A percentile compares a stretch with the other conserved stretches of the same genome.
Conservation (phyloP, 2,797 vertebrate genomes). For the Hydrocynus forskahlii region DNA sequence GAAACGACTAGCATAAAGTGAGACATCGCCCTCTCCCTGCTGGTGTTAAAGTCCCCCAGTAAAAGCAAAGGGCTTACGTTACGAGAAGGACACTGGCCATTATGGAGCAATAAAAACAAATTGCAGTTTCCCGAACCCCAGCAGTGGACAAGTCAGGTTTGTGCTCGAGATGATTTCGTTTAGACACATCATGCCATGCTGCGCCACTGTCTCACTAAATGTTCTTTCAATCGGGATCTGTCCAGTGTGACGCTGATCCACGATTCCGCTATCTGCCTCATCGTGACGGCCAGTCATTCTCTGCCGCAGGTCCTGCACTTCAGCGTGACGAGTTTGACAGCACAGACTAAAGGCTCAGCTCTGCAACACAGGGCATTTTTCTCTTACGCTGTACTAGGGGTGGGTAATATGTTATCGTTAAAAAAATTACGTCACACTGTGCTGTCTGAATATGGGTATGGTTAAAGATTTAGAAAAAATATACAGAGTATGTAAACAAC, state of each 20-base stretch:
- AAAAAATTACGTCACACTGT: not conserved
- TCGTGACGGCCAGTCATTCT: constrained; percentile 13
- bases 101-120: constrained; percentile 15
- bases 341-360: not conserved
- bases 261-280: constrained; percentile 16
- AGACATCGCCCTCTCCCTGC: not conserved
- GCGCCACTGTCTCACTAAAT: constrained; percentile 24
- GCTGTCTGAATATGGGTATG: not conserved
- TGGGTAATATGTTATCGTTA: not conserved
- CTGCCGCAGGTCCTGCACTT: constrained; percentile 11
- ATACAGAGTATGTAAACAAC: no score
- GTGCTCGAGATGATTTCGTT: not conserved
- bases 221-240: constrained; percentile 2
- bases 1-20: not conserved
- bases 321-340: constrained; percentile 50
- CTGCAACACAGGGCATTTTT: not conserved
- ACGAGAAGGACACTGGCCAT: not conserved
- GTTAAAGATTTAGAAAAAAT: no score
- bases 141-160: not conserved
- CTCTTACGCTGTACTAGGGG: not conserved
- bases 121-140: not conserved
- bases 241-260: constrained; percentile 18
- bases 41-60: not conserved
- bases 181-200: not conserved
- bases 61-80: constrained; percentile 1